These are phyloP conservation scores for Pseudococcus viburni DNA, from an alignment of 2,888 invertebrate genomes.

Conservation along the genomic window DNA sequence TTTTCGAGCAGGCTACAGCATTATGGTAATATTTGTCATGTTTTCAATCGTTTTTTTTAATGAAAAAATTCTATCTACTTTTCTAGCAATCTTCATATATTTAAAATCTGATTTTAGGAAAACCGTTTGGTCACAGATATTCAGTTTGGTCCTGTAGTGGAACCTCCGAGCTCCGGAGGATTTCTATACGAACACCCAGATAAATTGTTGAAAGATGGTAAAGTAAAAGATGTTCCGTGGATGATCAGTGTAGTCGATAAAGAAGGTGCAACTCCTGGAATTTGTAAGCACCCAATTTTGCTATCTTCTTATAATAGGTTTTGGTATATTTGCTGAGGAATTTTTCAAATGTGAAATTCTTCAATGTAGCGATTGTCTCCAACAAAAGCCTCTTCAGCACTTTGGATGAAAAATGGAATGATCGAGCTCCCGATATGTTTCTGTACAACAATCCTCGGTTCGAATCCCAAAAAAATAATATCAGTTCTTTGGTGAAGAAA, in stretches of 20 bases:
- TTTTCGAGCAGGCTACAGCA: slow-evolving; percentile 57
- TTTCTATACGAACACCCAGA: slow-evolving; percentile 80
- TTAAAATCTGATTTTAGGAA: slow-evolving; percentile 70
- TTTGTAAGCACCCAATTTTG: slow-evolving; percentile 72
- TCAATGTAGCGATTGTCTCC: slow-evolving; percentile 68
- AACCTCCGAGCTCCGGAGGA: slow-evolving; percentile 74
- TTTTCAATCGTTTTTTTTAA: not conserved
- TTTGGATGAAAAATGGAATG: slow-evolving; percentile 69
- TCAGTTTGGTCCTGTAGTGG: slow-evolving; percentile 82
- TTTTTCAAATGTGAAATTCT: not conserved
- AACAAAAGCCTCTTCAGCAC: slow-evolving; percentile 67
- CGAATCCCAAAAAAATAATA: slow-evolving; percentile 43
- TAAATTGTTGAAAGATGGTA: slow-evolving; percentile 76
- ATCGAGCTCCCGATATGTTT: slow-evolving; percentile 69
- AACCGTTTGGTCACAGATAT: slow-evolving; percentile 80
- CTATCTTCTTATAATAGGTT: not conserved
- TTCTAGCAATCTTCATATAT: not conserved
- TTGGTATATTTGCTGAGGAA: not conserved
- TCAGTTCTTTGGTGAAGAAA: not conserved
- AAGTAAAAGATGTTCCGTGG: slow-evolving; percentile 79
- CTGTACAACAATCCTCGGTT: slow-evolving; percentile 69
- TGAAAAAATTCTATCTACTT: not conserved
- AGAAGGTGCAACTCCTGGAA: slow-evolving; percentile 83
- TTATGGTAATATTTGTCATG: not conserved
- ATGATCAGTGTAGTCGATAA: slow-evolving; percentile 78